Percentiles rank a stretch among this genome's conserved stretches.
Conservation (phyloP, 1,140 invertebrate species). For the Camponotus floridanus region DNA sequence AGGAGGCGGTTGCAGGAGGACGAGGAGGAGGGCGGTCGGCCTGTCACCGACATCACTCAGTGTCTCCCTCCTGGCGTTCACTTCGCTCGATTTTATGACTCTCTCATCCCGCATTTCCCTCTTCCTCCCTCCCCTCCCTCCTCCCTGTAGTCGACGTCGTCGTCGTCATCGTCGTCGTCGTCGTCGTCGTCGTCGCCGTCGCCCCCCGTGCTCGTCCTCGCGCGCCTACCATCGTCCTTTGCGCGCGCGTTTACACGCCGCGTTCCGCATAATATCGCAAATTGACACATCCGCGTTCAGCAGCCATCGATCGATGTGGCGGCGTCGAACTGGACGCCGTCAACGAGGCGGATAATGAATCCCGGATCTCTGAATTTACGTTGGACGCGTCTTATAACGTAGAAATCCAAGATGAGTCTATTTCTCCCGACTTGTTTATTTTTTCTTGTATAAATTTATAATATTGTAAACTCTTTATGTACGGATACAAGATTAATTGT, state of each 20-base stretch:
- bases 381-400: not conserved
- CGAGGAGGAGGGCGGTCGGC: slow-evolving; percentile 67
- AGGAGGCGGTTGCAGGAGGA: slow-evolving; percentile 72
- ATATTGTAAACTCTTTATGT: not conserved
- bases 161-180: slow-evolving; percentile 3
- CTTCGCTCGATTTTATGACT: slow-evolving; percentile 82
- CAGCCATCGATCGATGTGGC: slow-evolving; percentile 51
- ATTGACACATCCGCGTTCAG: slow-evolving; percentile 64
- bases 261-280: slow-evolving; percentile 68
- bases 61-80: slow-evolving; percentile 79
- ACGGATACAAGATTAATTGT: not conserved
- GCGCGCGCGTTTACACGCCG: slow-evolving; percentile 63
- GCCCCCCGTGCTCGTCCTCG: slow-evolving; percentile 28
- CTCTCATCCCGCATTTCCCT: slow-evolving; percentile 72
- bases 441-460: not conserved
- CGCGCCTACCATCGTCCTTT: slow-evolving; percentile 33
- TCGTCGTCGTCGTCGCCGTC: slow-evolving; percentile 6
- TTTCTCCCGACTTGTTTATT: not conserved
- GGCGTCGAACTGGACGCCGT: slow-evolving; percentile 39
- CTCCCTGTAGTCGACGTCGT: not conserved
- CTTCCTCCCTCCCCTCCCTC: slow-evolving; percentile 33
- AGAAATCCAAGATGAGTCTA: not conserved
- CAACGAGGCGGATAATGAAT: slow-evolving; percentile 52
- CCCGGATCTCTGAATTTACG: slow-evolving; percentile 35
- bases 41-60: slow-evolving; percentile 81